These are phyloP conservation scores for Gasterosteus nipponicus DNA, from an alignment of 2,113 vertebrate species.

Conservation along the genomic window DNA sequence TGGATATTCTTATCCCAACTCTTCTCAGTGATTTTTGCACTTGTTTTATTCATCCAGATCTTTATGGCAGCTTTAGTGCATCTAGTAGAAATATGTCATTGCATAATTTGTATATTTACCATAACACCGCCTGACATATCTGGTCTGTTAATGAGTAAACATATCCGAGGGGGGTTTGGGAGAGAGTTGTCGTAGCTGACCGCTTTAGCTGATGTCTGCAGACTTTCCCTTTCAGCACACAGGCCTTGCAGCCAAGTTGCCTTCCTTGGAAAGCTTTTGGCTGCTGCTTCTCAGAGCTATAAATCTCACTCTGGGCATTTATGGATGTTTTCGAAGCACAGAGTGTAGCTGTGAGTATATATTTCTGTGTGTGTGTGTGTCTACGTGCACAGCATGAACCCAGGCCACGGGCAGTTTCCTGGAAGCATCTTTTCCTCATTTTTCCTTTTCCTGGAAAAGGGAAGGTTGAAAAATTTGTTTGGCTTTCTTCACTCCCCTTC, in stretches of 20 bases:
- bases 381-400: slow-evolving; percentile 74
- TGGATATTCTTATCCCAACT: not conserved
- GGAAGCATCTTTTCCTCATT: slow-evolving; percentile 89
- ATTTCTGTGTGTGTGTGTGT: slow-evolving; percentile 52
- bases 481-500: slow-evolving; percentile 77
- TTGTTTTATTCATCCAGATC: not conserved
- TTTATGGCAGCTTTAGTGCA: not conserved
- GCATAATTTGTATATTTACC: not conserved
- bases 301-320: slow-evolving; percentile 80
- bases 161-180: not conserved
- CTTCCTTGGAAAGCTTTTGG: slow-evolving; percentile 81
- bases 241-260: slow-evolving; percentile 63
- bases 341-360: slow-evolving; percentile 50
- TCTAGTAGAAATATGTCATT: not conserved
- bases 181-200: slow-evolving; percentile 23
- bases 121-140: not conserved
- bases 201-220: slow-evolving; percentile 50
- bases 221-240: slow-evolving; percentile 62
- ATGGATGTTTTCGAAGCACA: slow-evolving; percentile 83
- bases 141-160: not conserved
- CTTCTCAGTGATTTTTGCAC: not conserved
- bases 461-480: slow-evolving; percentile 86
- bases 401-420: slow-evolving; percentile 90
- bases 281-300: slow-evolving; percentile 78
- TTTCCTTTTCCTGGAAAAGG: slow-evolving; percentile 94